Conservation (phyloP, 2,113 vertebrate species). For the Dermatemys mawii region DNA sequence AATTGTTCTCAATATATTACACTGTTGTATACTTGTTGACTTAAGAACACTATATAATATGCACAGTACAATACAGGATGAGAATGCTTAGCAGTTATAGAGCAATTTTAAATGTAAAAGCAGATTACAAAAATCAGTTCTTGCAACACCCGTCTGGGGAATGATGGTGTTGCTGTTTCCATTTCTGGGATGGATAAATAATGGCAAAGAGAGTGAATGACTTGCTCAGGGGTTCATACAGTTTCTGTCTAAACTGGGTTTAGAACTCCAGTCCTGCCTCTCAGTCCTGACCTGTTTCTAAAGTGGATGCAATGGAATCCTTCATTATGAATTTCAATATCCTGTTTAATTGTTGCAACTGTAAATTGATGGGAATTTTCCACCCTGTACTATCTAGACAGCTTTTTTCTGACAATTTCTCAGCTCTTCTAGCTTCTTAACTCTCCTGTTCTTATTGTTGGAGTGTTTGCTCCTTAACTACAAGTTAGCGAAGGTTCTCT, state of each 20-base stretch:
- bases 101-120: neutral
- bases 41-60: neutral
- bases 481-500: neutral
- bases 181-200: neutral
- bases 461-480: neutral
- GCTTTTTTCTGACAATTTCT: neutral
- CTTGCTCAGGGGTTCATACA: neutral
- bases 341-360: neutral
- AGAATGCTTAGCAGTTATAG: neutral
- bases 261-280: accelerated
- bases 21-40: neutral
- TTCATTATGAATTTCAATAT: neutral
- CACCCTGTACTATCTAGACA: neutral
- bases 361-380: neutral
- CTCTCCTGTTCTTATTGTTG: neutral
- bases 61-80: accelerated
- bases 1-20: neutral
- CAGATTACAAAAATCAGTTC: neutral
- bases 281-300: neutral
- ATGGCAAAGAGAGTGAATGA: neutral
- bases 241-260: accelerated
- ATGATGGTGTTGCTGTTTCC: neutral
- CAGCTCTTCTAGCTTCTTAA: neutral
- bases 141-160: neutral
- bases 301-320: neutral